Conservation (phyloP, 2,888 invertebrate genomes). For the Pammene aurita region DNA sequence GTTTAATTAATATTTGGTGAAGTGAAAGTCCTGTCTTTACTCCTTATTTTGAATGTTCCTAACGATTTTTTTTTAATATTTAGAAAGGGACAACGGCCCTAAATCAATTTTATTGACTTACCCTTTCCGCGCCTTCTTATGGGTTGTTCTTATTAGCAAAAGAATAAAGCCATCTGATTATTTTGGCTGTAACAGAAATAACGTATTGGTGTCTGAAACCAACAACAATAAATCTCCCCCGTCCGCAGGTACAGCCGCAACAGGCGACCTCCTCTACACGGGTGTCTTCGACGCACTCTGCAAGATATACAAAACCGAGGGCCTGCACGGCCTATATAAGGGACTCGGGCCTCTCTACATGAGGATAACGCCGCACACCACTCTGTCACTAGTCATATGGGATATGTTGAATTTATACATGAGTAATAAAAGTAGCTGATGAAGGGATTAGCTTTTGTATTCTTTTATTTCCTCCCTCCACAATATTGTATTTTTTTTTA, state of each 20-base stretch:
- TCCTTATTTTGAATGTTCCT: too few relatives aligned
- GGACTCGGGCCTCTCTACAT: conserved; percentile 89
- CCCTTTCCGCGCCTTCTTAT: too few relatives aligned
- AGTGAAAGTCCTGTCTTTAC: too few relatives aligned
- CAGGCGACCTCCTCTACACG: conserved; percentile 86
- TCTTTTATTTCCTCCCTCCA: background rate
- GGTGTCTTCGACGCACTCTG: conserved; percentile 89
- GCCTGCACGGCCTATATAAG: conserved; percentile 90
- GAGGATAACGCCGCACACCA: conserved; percentile 90
- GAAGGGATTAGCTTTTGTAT: conserved; percentile 34
- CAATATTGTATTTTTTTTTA: too few relatives aligned
- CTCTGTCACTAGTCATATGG: conserved; percentile 90
- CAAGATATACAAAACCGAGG: conserved; percentile 91
- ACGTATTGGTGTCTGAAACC: too few relatives aligned
- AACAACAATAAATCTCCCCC: background rate
- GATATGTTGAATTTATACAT: conserved; percentile 77
- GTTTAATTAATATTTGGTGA: too few relatives aligned
- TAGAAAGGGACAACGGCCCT: too few relatives aligned
- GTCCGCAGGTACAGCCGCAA: conserved; percentile 83
- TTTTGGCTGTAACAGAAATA: too few relatives aligned
- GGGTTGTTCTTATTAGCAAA: too few relatives aligned
- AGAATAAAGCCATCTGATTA: too few relatives aligned
- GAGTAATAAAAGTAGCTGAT: conserved; percentile 57
- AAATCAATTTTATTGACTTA: too few relatives aligned
- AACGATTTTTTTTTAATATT: too few relatives aligned